Evolutionary conservation across 2,113 vertebrate genomes (phyloP), one percentile per base, ranked within the genome.

Genomic region (Parus major): DNA sequence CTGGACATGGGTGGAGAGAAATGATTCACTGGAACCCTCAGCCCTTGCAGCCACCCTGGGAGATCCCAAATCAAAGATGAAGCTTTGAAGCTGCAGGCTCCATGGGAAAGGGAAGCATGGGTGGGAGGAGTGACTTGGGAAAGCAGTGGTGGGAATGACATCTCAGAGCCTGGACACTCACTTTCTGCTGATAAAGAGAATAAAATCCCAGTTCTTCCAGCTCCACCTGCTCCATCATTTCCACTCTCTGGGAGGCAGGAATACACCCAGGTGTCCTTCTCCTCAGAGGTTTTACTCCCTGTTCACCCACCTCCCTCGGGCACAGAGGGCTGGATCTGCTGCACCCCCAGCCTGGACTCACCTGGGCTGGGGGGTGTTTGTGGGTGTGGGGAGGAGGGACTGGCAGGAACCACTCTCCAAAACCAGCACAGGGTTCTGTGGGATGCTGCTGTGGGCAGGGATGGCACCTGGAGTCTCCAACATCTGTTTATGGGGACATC

Each of bases 401-500:
- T 24, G 60, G 16, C 36, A 72, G 41, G 20, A 77, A 23, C 17
- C 7, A 7, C 29, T 17, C 59, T 21, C 57, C 53, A 55, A 59
- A 86, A 12, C 20, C 57, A 72, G 55, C 15, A n/a, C 3, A 0
- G 33, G 47, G 13, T 4, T 36, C 63, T 80, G 33, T 14, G 78
- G 44, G 46, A 65, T 4, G n/a, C 35, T 36, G n/a, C 6, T 5
- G 12, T 4, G 81, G n/a, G 46, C 47, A 73, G 17, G 24, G 57
- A 7, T 10, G 49, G 49, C 56, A 75, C 12, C 57, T 6, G 60
- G 46, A 44, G 27, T 1, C n/a, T 22, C 69, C 78, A 31, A 3
- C 9, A 17, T 6, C 50, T 3, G 0, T 1, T 17, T 64, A n/a
- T 4, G 10, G 31, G 57, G 71, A 52, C 10, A 35, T 5, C 36